Base-by-base conservation (phyloP, 1,140 invertebrate species). In the Mycetomoellerius zeteki region DNA sequence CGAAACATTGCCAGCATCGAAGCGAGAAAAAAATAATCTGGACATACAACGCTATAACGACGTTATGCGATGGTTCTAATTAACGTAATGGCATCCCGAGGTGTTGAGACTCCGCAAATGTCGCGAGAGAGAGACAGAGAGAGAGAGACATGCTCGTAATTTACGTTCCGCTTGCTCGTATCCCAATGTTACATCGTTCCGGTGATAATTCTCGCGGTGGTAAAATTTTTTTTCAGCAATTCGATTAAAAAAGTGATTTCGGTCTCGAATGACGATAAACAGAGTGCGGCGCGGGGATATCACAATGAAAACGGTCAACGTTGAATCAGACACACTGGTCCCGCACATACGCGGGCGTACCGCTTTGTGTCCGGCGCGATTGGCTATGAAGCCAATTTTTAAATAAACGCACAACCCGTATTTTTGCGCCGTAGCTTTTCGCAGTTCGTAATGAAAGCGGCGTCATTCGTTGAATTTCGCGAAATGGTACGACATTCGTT, bases 241-340 rank as follows among this genome's bases (percentile, higher is more conserved):
- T 19, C 12, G 54, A 84, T 84, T 73, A 60, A 75, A 84, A 82
- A 75, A 84, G 50, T 65, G 54, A 82, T 82, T 60, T 80, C 27
- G 60, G 21, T 27, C 33, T 27, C 7, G n/a, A 27, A 60, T 30
- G 43, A 47, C 37, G 80, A 56, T 60, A 73, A 84, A 84, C 80
- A 47, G 19, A 72, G 24, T 60, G 27, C 30, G 30, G 47, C n/a
- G 43, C 62, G n/a, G 80, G 64, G 21, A 19, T 8, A 33, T 27
- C 37, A 16, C 80, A 84, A 69, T 84, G 69, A 75, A 84, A 47
- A 8, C 54, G 37, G 69, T 84, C 80, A n/a, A 60, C 69, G 80
- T 84, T 62, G 58, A 84, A 75, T 62, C 80, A 62, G 80, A 47
- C 80, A 58, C 67, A 43, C 24, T 12, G 47, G 12, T 43, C 33